These are phyloP conservation scores for Drosophila sp. DNA, from an alignment of 1,140 invertebrate genomes.

Conservation along the genomic window DNA sequence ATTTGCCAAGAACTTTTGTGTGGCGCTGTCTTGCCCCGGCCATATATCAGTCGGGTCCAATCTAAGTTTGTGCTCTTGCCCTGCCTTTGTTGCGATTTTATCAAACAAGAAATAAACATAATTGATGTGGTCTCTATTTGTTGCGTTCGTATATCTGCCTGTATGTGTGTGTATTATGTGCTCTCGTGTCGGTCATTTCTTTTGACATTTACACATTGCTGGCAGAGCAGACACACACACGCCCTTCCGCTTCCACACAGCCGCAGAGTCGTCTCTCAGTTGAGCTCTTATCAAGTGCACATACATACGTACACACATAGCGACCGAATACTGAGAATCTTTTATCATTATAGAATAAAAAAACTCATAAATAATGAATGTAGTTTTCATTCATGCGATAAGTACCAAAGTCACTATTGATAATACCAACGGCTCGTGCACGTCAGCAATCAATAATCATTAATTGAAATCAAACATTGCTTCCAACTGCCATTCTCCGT, in stretches of 20 bases:
- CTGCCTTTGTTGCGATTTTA: conserved; percentile 66
- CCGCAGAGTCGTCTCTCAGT: conserved; percentile 21
- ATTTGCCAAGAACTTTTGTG: conserved; percentile 70
- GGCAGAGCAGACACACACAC: conserved; percentile 55
- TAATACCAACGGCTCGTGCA: conserved; percentile 45
- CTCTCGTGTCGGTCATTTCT: conserved; percentile 41
- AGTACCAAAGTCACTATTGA: conserved; percentile 44
- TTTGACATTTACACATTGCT: conserved; percentile 75
- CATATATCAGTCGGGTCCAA: conserved; percentile 11
- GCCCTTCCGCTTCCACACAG: conserved; percentile 12
- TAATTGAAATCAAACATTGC: conserved; percentile 39
- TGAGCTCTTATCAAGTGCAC: conserved; percentile 48
- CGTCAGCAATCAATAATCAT: conserved; percentile 77
- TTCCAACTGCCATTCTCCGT: conserved; percentile 7
- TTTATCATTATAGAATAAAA: conserved; percentile 25
- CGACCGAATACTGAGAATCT: too few species aligned
- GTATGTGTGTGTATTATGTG: conserved; percentile 26
- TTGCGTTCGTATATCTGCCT: conserved; percentile 34
- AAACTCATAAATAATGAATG: conserved; percentile 32
- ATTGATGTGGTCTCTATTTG: conserved; percentile 75
- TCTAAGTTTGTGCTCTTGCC: conserved; percentile 10
- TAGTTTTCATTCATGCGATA: conserved; percentile 51
- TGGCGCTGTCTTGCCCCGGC: conserved; percentile 53
- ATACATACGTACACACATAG: conserved; percentile 3
- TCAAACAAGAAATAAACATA: conserved; percentile 78